Evolutionary conservation across 2,797 vertebrate species (phyloP).

Genomic region (Danionella dracula): DNA sequence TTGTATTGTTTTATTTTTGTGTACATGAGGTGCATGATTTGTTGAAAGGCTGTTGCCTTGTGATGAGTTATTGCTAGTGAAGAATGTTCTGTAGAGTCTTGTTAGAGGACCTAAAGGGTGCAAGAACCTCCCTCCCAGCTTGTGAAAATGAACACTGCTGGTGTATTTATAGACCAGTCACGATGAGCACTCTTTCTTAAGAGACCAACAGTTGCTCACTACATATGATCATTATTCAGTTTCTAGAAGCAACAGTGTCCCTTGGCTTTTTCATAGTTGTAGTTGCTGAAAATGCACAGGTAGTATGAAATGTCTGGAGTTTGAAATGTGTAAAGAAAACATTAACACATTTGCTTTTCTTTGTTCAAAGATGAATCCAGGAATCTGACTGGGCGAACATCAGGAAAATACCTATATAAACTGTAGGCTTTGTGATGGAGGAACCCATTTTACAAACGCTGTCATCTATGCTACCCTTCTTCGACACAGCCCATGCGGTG

Average conservation of each 20-base stretch:
- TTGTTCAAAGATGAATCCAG: constrained; percentile 52
- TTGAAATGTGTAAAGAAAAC: neutral
- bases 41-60: neutral
- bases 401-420: constrained; percentile 34
- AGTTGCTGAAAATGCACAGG: constrained; percentile 45
- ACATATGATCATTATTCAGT: constrained; percentile 26
- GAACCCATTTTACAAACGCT: constrained; percentile 69
- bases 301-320: constrained; percentile 40
- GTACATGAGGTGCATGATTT: neutral
- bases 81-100: constrained; percentile 37
- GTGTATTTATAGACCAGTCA: constrained; percentile 71
- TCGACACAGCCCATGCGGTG: constrained; percentile 86
- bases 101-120: constrained; percentile 35
- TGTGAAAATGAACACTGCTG: constrained; percentile 68
- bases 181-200: constrained; percentile 58
- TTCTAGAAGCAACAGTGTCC: constrained; percentile 46
- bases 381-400: constrained; percentile 43
- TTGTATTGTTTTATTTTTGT: neutral
- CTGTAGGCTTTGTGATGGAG: constrained; percentile 61
- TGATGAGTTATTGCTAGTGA: constrained; percentile 34
- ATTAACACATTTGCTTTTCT: neutral
- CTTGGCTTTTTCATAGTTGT: constrained; percentile 22
- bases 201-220: constrained; percentile 46
- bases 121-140: constrained; percentile 47
- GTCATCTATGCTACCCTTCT: constrained; percentile 78